A percentile compares a stretch with the other conserved stretches of the same genome.
phyloP scores from a whole-genome alignment of 2,113 vertebrate genomes.

The Aegypius monachus region DNA sequence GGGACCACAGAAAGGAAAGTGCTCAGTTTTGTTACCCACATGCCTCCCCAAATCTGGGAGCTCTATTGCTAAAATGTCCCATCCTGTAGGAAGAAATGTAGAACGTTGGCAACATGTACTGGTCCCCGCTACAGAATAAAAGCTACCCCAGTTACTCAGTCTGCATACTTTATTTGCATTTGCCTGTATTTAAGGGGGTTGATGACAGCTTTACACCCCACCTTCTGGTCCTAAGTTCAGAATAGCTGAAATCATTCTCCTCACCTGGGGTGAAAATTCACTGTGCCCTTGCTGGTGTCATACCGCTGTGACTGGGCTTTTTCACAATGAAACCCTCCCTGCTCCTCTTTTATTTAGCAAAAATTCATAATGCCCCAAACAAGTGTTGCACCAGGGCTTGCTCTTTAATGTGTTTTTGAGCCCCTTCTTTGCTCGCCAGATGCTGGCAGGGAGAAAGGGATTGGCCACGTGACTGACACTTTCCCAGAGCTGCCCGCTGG shows the following conservation, averaged over 20 bases:
- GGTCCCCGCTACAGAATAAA: background rate
- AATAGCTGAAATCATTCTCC: background rate
- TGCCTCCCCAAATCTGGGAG: background rate
- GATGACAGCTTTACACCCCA: background rate
- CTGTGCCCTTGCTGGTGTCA: background rate
- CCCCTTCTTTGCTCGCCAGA: background rate
- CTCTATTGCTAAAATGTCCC: background rate
- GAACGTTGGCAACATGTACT: background rate
- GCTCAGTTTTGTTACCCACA: background rate
- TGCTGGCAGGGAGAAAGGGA: background rate
- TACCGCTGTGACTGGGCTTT: background rate
- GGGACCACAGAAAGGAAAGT: background rate
- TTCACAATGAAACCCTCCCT: background rate
- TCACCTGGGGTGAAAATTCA: background rate
- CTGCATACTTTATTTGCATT: background rate
- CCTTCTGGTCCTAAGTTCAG: background rate
- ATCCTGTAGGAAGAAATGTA: background rate
- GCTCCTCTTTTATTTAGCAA: background rate
- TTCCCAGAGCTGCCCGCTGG: background rate
- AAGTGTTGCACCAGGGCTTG: background rate
- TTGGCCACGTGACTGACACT: background rate
- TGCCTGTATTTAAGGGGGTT: background rate
- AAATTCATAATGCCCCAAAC: background rate
- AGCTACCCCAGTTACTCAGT: background rate
- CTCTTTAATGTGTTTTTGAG: background rate